A percentile compares a stretch with the other conserved stretches of the same genome.
Conservation (phyloP, 35 echinoderm and acorn worm genomes). For the Eucidaris tribuloides region DNA sequence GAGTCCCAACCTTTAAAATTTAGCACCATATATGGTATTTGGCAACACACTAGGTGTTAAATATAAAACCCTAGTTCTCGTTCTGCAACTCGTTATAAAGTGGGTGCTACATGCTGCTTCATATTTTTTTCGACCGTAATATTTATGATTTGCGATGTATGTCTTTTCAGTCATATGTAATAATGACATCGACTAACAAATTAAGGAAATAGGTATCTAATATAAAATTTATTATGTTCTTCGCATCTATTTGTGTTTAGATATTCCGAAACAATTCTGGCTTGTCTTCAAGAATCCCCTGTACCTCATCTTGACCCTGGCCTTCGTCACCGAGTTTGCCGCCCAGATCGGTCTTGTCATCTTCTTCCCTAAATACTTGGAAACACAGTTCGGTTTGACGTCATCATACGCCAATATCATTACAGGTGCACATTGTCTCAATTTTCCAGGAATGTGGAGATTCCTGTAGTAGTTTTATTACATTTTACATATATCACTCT, state of each 20-base stretch:
- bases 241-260: neutral
- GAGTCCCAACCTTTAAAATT: too few relatives aligned
- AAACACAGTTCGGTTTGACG: constrained; percentile 61
- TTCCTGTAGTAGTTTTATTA: neutral
- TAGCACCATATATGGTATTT: too few relatives aligned
- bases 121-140: too few relatives aligned
- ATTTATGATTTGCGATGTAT: too few relatives aligned
- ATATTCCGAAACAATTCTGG: neutral
- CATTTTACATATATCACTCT: neutral
- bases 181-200: too few relatives aligned
- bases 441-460: neutral
- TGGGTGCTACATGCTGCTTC: too few relatives aligned
- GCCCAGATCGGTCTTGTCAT: constrained; percentile 26
- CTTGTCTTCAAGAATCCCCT: constrained; percentile 13
- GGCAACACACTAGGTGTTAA: too few relatives aligned
- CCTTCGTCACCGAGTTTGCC: constrained; percentile 36
- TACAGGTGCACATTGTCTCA: neutral
- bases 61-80: too few relatives aligned
- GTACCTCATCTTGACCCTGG: constrained; percentile 29
- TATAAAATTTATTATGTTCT: neutral
- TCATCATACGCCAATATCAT: constrained; percentile 51
- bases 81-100: too few relatives aligned
- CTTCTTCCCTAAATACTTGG: constrained; percentile 61
- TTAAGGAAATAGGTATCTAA: too few relatives aligned
- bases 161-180: too few relatives aligned